Evolutionary conservation across 2,797 vertebrate species (phyloP), one percentile per base, ranked within the genome.

Genomic region (Phylloscopus collybita): DNA sequence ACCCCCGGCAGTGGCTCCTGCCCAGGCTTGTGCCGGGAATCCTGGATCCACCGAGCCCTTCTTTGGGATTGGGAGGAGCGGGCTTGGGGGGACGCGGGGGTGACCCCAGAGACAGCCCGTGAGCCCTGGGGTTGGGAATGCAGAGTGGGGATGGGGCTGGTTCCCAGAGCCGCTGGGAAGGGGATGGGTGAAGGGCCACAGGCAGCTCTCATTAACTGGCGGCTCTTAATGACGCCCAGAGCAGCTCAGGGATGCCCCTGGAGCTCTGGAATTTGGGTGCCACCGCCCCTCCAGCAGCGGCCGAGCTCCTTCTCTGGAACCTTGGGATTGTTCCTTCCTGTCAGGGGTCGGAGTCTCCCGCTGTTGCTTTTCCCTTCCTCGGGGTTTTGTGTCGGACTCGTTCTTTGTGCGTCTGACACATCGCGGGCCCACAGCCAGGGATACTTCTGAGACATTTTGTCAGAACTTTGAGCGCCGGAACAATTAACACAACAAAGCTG

Each of bases 401-500:
- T 40, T 49, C 42, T 66, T 6, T 75, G 69, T 54, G 87, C 2
- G 45, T 38, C 70, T 94, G 94, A 93, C 5, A 2, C 71, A 6
- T 1, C 0, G 0, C 1, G 78, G 94, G 92, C 86, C 10, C 26
- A 0, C 80, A 82, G 94, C 95, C 95, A 94, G 45, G 32, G 16
- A n/a, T 13, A 59, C 36, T 87, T 90, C 81, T 42, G 16, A 93
- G 90, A 5, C 54, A 1, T 92, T 70, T 36, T 64, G 90, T 83
- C 38, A 8, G 64, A 59, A 84, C 38, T 75, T 38, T 59, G 83
- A 93, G 78, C 3, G 34, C 56, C 74, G n/a, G 86, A 92, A 73
- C 86, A 93, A 96, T 96, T 92, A 94, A 74, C 78, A 90, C 84
- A 96, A 93, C 95, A 96, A 96, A 96, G 91, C 27, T 23, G 2